These are phyloP conservation scores for Pristionchus fissidentatus DNA, from an alignment of 2,888 invertebrate species.

Conservation along the genomic window DNA sequence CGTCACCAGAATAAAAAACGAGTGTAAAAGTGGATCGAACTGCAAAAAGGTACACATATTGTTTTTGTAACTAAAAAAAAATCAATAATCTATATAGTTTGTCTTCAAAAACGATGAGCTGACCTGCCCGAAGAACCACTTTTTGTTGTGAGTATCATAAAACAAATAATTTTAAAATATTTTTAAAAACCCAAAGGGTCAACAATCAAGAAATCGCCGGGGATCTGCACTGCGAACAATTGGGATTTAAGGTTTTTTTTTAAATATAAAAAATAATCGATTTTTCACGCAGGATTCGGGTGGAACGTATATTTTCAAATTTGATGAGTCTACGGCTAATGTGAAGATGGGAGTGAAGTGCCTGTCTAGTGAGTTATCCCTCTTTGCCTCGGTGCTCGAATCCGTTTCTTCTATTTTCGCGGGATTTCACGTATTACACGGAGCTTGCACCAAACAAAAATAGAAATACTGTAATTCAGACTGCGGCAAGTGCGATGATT, in stretches of 20 bases:
- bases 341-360: background rate
- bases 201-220: background rate
- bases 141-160: background rate
- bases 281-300: background rate
- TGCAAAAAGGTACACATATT: background rate
- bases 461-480: too few relatives aligned
- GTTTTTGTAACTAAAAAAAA: background rate
- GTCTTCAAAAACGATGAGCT: background rate
- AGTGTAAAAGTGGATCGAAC: background rate
- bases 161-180: background rate
- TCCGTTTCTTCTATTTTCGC: too few relatives aligned
- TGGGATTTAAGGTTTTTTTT: conserved; percentile 5
- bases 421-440: too few relatives aligned
- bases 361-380: background rate
- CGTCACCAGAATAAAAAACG: background rate
- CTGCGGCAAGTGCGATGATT: too few relatives aligned
- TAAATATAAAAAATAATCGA: background rate
- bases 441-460: too few relatives aligned
- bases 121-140: background rate
- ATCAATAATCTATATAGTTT: background rate
- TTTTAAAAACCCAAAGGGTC: background rate
- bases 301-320: background rate
- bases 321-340: background rate
- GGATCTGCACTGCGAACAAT: background rate
- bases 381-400: too few relatives aligned